Evolutionary conservation across 1,140 invertebrate species (phyloP).

Genomic region (Pachyrhynchus sulphureomaculatus): DNA sequence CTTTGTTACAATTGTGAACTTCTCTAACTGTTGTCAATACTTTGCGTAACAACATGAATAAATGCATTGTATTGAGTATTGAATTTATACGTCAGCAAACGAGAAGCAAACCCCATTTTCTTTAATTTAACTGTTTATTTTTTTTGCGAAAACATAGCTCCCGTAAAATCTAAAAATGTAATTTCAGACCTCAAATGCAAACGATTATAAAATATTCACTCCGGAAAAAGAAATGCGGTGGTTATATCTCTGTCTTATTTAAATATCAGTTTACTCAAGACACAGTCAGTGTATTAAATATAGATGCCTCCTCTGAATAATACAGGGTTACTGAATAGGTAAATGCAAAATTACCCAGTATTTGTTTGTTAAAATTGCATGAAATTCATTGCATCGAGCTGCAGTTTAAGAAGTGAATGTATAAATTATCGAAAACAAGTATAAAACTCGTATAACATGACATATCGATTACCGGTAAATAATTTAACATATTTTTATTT

Average conservation of each 20-base stretch:
- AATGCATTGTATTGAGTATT: too few relatives aligned
- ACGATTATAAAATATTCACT: neutral
- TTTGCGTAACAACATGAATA: too few relatives aligned
- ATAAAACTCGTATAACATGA: neutral
- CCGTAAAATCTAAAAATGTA: neutral
- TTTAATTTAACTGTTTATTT: too few relatives aligned
- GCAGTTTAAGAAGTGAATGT: conserved; percentile 20
- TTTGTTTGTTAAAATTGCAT: conserved; percentile 21
- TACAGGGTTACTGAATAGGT: conserved; percentile 8
- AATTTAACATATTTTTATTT: neutral
- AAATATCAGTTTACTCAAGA: conserved; percentile 22
- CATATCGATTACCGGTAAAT: neutral
- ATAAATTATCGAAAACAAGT: conserved; percentile 23
- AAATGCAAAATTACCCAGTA: conserved; percentile 23
- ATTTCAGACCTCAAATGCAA: neutral
- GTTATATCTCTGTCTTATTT: conserved; percentile 24
- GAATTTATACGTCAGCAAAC: too few relatives aligned
- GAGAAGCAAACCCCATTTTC: too few relatives aligned
- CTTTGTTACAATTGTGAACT: too few relatives aligned
- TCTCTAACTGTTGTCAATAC: too few relatives aligned
- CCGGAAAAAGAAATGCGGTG: neutral
- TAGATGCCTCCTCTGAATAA: conserved; percentile 13
- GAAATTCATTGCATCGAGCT: conserved; percentile 16
- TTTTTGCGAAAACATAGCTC: too few relatives aligned
- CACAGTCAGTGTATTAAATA: conserved; percentile 13